Conservation (phyloP, 2,113 vertebrate genomes). For the Platichthys flesus region DNA sequence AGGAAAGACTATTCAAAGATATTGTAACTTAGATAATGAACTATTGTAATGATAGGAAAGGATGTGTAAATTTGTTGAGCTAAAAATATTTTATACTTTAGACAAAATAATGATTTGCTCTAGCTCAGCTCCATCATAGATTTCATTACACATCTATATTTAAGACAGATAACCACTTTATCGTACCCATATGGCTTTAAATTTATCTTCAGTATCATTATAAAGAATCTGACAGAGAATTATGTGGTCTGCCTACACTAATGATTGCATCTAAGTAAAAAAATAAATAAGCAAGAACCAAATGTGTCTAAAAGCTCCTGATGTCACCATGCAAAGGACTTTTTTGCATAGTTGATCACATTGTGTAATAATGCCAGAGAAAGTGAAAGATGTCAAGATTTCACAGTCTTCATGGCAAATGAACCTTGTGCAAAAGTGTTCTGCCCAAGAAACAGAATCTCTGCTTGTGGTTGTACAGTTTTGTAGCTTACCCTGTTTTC, state of each 20-base stretch:
- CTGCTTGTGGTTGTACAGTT: background rate
- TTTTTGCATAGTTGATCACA: background rate
- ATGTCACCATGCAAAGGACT: background rate
- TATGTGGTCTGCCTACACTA: no score
- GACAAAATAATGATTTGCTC: no score
- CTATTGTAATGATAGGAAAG: no score
- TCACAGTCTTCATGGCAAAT: conserved; percentile 3
- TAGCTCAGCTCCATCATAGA: no score
- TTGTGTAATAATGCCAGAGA: background rate
- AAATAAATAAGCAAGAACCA: no score
- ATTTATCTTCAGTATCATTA: background rate
- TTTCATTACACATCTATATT: background rate
- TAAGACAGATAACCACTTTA: background rate
- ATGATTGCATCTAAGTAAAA: no score
- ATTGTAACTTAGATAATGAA: no score
- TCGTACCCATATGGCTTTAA: background rate
- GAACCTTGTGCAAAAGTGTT: background rate
- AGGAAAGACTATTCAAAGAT: no score
- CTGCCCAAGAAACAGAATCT: background rate
- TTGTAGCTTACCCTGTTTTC: background rate
- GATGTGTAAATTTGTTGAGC: no score
- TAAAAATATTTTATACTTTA: background rate
- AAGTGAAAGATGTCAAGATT: no score
- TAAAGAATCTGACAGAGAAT: no score
- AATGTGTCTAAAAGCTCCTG: no score